Percentiles rank a stretch among this genome's conserved stretches.
Conservation (phyloP, 2,797 vertebrate species). For the Pseudocheirus occidentalis region DNA sequence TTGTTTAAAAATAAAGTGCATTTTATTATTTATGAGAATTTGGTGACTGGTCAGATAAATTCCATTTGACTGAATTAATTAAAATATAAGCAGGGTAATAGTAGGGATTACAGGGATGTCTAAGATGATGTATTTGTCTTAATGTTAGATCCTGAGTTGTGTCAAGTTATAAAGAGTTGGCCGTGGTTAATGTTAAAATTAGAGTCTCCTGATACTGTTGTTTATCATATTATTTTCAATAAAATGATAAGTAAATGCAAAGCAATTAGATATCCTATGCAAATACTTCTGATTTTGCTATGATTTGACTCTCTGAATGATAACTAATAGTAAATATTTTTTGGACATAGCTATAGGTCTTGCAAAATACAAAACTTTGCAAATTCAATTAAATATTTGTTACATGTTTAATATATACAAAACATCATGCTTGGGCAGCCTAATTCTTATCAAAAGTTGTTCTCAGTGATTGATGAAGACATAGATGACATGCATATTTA, state of each 20-base stretch:
- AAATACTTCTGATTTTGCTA: neutral
- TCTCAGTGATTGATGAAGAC: neutral
- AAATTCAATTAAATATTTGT: neutral
- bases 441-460: neutral
- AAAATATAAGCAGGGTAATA: neutral
- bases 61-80: slow-evolving; percentile 1
- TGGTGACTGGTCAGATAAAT: slow-evolving; percentile 18
- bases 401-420: neutral
- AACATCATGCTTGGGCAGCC: neutral
- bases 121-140: neutral
- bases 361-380: neutral
- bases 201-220: neutral
- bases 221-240: slow-evolving; percentile 38
- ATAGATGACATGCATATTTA: neutral
- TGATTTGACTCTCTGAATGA: neutral
- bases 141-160: neutral
- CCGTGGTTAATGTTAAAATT: neutral
- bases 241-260: neutral
- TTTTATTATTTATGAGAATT: slow-evolving; percentile 41
- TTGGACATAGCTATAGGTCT: neutral
- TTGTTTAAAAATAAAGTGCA: slow-evolving; percentile 13
- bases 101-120: neutral
- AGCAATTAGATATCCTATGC: neutral
- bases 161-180: neutral
- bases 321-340: neutral